Percentiles rank a stretch among this genome's conserved stretches.
Conservation (phyloP, 2,113 vertebrate genomes). For the Pachycephala philippinensis region DNA sequence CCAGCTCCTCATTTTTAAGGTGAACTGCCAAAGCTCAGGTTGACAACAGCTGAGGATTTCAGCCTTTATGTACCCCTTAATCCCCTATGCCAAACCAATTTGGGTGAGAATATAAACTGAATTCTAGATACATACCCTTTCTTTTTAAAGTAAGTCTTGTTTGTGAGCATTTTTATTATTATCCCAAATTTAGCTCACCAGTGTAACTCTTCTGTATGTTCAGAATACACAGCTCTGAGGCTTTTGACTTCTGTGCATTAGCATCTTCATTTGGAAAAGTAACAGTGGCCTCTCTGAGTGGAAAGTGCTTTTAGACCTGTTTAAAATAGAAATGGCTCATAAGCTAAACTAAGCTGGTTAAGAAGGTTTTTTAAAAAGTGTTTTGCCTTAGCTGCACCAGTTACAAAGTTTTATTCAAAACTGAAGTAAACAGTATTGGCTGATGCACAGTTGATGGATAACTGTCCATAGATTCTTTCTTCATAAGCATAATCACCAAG, state of each 20-base stretch:
- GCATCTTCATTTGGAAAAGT: not conserved
- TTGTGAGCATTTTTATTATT: not conserved
- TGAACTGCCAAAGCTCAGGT: not conserved
- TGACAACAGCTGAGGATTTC: not conserved
- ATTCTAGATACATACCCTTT: not conserved
- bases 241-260: not conserved
- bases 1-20: not conserved
- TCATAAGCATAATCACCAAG: not conserved
- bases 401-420: not conserved
- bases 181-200: not conserved
- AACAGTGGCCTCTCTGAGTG: not conserved
- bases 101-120: not conserved
- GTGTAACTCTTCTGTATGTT: not conserved
- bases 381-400: not conserved
- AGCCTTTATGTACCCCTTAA: not conserved
- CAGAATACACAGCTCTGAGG: not conserved
- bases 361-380: fast-evolving
- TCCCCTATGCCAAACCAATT: not conserved
- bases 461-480: not conserved
- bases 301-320: not conserved
- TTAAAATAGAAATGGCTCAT: not conserved
- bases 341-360: not conserved
- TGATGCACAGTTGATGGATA: not conserved
- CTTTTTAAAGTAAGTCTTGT: not conserved
- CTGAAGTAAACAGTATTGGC: not conserved